These are phyloP conservation scores for Manis crassicaudata DNA, from an alignment of 2,797 vertebrate species.

Conservation along the genomic window DNA sequence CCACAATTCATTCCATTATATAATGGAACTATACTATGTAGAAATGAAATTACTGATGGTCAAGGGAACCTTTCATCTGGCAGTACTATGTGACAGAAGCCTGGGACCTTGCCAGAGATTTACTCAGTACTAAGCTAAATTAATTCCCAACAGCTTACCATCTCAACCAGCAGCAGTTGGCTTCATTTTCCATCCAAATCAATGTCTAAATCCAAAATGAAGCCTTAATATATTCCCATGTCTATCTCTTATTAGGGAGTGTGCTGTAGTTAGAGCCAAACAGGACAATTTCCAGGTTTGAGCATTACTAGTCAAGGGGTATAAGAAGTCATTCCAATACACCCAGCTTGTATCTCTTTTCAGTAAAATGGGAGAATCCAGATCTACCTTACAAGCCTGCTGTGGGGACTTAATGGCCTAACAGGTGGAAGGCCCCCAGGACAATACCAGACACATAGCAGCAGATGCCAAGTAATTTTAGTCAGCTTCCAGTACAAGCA, in stretches of 20 bases:
- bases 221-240: background rate
- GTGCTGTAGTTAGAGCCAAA: background rate
- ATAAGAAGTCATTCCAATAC: background rate
- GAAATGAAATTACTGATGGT: background rate
- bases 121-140: background rate
- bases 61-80: background rate
- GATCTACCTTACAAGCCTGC: background rate
- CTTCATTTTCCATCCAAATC: constrained; percentile 8
- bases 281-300: background rate
- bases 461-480: constrained; percentile 36
- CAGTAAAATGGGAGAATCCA: background rate
- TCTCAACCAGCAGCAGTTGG: background rate
- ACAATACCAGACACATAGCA: background rate
- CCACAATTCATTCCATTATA: background rate
- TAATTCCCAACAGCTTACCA: background rate
- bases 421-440: constrained; percentile 45
- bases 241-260: background rate
- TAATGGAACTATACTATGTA: background rate
- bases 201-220: background rate
- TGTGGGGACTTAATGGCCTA: constrained; percentile 33
- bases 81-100: background rate
- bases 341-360: background rate
- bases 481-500: constrained; percentile 39
- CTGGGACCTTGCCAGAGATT: background rate
- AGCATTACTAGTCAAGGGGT: background rate